These are phyloP conservation scores for Nibea coibor DNA, from an alignment of 2,113 vertebrate genomes.

Conservation along the genomic window DNA sequence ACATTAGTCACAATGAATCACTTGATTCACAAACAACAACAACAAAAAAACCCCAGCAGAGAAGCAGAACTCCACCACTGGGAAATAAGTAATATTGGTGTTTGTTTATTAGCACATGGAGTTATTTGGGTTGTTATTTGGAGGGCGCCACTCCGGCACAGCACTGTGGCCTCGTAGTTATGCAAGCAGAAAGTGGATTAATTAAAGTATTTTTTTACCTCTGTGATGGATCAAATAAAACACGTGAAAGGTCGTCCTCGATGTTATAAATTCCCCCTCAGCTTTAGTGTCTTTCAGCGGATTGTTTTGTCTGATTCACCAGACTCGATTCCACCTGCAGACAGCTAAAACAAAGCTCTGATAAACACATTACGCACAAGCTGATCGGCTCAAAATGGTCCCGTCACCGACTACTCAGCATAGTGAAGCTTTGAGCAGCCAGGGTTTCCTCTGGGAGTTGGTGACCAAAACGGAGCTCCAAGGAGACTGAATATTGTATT, in stretches of 20 bases:
- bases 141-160: not conserved
- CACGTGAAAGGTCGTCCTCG: not conserved
- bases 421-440: not conserved
- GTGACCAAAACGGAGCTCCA: not conserved
- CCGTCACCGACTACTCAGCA: not conserved
- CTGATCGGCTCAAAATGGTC: not conserved
- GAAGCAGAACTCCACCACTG: conserved; percentile 10
- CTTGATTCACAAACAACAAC: conserved; percentile 36
- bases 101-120: conserved; percentile 5
- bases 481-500: not conserved
- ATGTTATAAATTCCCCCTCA: not conserved
- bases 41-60: conserved; percentile 22
- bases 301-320: not conserved
- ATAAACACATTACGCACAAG: not conserved
- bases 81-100: not conserved
- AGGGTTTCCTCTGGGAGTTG: not conserved
- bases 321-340: not conserved
- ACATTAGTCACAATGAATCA: conserved; percentile 53
- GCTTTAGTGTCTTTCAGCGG: not conserved
- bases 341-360: not conserved
- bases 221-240: not conserved
- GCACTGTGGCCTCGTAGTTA: not conserved
- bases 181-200: not conserved
- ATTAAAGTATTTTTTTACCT: no score
- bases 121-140: not conserved